phyloP scores from a whole-genome alignment of 2,888 invertebrate species.

The Venusia cambrica region DNA sequence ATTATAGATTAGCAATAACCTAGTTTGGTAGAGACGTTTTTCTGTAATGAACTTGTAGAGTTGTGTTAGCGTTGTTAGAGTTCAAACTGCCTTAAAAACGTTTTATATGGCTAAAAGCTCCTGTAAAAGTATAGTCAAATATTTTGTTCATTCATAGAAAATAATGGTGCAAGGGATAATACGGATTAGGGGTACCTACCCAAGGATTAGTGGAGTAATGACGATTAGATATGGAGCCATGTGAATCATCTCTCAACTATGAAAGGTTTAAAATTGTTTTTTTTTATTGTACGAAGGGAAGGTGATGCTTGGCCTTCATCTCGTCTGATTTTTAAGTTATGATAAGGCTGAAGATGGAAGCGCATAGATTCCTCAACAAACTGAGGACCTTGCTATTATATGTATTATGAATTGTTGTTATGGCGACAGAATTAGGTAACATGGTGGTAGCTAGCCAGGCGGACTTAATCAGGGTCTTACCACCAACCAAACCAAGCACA shows the following conservation, averaged over 20 bases:
- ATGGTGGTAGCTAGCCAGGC: no score
- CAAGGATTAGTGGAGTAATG: conserved; percentile 60
- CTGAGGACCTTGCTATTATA: no score
- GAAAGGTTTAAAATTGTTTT: conserved; percentile 41
- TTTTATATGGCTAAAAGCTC: conserved; percentile 14
- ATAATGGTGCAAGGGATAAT: conserved; percentile 55
- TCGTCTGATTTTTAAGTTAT: no score
- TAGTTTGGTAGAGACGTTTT: conserved; percentile 36
- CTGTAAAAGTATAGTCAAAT: conserved; percentile 32
- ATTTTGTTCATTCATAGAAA: conserved; percentile 42
- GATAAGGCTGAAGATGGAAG: no score
- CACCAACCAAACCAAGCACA: no score
- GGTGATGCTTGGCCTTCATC: no score
- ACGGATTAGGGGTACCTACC: conserved; percentile 45
- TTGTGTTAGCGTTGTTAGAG: conserved; percentile 7
- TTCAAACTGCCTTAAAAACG: conserved; percentile 14
- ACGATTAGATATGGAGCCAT: conserved; percentile 57
- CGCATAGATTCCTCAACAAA: no score
- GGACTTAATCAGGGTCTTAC: no score
- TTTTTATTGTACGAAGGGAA: conserved; percentile 23
- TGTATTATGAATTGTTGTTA: no score
- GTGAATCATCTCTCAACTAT: conserved; percentile 29
- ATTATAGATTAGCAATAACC: conserved; percentile 44
- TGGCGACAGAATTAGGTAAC: no score
- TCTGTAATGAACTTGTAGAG: no score